Conservation (phyloP, 2,113 vertebrate genomes). For the Rousettus leschenaultii region DNA sequence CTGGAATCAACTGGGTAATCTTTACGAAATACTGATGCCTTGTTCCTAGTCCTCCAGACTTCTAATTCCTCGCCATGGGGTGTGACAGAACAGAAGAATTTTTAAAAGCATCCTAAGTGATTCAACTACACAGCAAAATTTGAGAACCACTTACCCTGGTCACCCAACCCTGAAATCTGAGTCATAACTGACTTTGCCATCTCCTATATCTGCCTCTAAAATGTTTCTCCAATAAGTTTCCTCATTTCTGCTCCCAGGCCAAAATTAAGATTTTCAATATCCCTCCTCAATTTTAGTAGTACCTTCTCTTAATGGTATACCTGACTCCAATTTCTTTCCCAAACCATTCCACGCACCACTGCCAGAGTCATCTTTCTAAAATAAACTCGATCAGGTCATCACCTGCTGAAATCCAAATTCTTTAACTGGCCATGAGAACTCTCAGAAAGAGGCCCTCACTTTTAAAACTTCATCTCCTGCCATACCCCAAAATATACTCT, state of each 20-base stretch:
- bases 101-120: slow-evolving; percentile 10
- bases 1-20: not conserved
- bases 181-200: not conserved
- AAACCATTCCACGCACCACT: not conserved
- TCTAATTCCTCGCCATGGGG: not conserved
- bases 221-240: not conserved
- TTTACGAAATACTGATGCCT: not conserved
- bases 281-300: not conserved
- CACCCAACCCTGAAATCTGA: not conserved
- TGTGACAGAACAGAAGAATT: not conserved
- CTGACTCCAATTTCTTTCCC: not conserved
- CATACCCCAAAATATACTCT: not conserved
- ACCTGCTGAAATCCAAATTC: not conserved
- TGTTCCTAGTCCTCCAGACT: not conserved
- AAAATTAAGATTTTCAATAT: not conserved
- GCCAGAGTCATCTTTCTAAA: not conserved
- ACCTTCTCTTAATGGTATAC: not conserved
- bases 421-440: not conserved
- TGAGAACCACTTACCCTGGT: not conserved
- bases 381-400: not conserved
- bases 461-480: not conserved
- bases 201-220: not conserved
- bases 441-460: not conserved
- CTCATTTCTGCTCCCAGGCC: not conserved
- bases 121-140: not conserved